Evolutionary conservation across 2,888 invertebrate genomes (phyloP).

Genomic region (Amiota minor): DNA sequence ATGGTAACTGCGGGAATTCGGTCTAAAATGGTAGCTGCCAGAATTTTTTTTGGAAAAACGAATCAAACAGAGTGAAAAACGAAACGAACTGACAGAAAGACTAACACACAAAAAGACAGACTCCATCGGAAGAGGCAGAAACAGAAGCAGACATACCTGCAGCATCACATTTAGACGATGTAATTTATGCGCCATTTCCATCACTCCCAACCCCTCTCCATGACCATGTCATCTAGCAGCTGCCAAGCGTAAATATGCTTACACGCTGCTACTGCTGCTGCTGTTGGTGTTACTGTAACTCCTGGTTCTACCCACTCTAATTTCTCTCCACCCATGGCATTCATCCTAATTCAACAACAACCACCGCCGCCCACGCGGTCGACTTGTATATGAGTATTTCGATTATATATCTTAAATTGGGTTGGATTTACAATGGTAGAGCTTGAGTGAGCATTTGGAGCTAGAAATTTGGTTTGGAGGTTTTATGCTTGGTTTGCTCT

Average conservation of each 20-base stretch:
- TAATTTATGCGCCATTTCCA: conserved; percentile 27
- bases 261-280: conserved; percentile 9
- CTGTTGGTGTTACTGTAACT: not conserved
- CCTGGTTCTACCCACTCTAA: not conserved
- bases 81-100: not conserved
- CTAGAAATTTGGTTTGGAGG: not conserved
- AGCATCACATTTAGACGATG: conserved; percentile 4
- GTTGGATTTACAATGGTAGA: not conserved
- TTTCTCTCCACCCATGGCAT: not conserved
- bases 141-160: conserved; percentile 4
- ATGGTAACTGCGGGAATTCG: conserved; percentile 50
- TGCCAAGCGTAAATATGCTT: conserved; percentile 20
- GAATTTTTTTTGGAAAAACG: not conserved
- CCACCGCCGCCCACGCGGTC: not conserved
- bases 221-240: not conserved
- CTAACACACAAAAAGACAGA: not conserved
- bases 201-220: not conserved
- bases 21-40: not conserved
- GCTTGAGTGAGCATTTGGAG: not conserved
- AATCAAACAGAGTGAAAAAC: not conserved
- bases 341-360: conserved; percentile 11
- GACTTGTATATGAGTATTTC: conserved; percentile 4
- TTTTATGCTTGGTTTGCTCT: not conserved
- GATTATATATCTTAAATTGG: conserved; percentile 7
- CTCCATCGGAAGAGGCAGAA: not conserved